Conservation (phyloP, 2,113 vertebrate species). For the Entelurus aequoreus region DNA sequence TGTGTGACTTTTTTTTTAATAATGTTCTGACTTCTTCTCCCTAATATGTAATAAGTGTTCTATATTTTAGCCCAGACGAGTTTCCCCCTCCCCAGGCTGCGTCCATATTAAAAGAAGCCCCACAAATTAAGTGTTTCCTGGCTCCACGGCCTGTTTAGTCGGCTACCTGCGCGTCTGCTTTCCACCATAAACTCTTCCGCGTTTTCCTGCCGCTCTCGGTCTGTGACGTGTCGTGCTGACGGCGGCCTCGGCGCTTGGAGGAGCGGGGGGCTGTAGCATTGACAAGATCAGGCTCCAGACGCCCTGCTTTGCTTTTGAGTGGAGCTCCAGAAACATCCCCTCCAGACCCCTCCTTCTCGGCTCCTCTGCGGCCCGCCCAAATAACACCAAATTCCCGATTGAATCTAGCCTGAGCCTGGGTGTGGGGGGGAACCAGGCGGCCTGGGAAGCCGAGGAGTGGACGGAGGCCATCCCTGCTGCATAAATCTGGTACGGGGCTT, state of each 20-base stretch:
- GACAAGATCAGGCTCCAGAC: constrained; percentile 69
- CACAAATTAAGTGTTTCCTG: background rate
- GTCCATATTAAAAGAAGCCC: constrained; percentile 16
- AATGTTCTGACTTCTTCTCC: background rate
- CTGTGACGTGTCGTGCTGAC: constrained; percentile 90
- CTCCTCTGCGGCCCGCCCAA: constrained; percentile 82
- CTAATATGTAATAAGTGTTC: no score
- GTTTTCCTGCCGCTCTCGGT: constrained; percentile 86
- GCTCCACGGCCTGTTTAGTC: constrained; percentile 55
- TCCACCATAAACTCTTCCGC: constrained; percentile 80
- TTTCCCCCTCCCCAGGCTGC: background rate
- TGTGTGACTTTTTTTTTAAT: no score
- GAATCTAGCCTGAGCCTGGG: constrained; percentile 77
- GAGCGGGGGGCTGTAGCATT: constrained; percentile 84
- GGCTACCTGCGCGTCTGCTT: constrained; percentile 67
- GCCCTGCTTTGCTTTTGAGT: constrained; percentile 62
- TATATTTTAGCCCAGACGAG: background rate
- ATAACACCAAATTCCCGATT: constrained; percentile 80
- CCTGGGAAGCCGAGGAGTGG: constrained; percentile 66
- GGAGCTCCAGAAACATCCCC: constrained; percentile 76
- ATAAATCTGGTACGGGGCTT: constrained; percentile 57
- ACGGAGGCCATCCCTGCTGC: constrained; percentile 64
- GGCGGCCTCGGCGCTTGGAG: constrained; percentile 84
- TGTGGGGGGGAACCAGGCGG: constrained; percentile 63
- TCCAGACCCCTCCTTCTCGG: constrained; percentile 85